These are phyloP conservation scores for Chironomus riparius DNA, from an alignment of 2,888 invertebrate genomes.

Conservation along the genomic window DNA sequence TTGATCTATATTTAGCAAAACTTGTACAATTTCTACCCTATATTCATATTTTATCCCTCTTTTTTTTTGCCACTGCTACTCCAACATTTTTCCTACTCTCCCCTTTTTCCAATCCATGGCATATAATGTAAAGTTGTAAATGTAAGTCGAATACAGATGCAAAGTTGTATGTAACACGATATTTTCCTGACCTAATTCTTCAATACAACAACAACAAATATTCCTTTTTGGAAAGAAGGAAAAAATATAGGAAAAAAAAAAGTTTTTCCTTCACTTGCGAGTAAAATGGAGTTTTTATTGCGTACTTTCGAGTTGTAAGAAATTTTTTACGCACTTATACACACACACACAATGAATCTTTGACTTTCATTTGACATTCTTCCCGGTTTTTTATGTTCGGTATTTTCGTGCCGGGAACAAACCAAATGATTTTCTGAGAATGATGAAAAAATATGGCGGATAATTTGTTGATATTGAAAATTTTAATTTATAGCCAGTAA, in stretches of 20 bases:
- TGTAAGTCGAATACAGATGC: too few species aligned
- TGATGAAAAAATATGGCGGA: background rate
- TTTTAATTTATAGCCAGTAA: too few species aligned
- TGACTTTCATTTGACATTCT: conserved; percentile 24
- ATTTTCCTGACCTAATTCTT: conserved; percentile 14
- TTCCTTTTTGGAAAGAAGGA: background rate
- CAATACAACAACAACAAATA: background rate
- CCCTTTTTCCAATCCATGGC: too few species aligned
- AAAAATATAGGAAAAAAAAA: background rate
- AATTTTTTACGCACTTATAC: conserved; percentile 14
- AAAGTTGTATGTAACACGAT: too few species aligned
- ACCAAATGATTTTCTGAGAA: background rate
- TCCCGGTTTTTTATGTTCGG: conserved; percentile 10
- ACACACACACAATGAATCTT: background rate
- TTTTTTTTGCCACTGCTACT: too few species aligned
- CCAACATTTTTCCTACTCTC: too few species aligned
- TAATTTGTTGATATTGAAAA: background rate
- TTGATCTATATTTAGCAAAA: too few species aligned
- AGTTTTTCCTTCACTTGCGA: too few species aligned
- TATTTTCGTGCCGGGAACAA: background rate
- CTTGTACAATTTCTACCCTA: too few species aligned
- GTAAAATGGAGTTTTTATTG: conserved; percentile 25
- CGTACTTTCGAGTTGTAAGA: background rate
- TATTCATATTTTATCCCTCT: too few species aligned
- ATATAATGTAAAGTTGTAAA: too few species aligned